Conservation (phyloP, 2,888 invertebrate genomes). For the Sphaeridia pumilis region DNA sequence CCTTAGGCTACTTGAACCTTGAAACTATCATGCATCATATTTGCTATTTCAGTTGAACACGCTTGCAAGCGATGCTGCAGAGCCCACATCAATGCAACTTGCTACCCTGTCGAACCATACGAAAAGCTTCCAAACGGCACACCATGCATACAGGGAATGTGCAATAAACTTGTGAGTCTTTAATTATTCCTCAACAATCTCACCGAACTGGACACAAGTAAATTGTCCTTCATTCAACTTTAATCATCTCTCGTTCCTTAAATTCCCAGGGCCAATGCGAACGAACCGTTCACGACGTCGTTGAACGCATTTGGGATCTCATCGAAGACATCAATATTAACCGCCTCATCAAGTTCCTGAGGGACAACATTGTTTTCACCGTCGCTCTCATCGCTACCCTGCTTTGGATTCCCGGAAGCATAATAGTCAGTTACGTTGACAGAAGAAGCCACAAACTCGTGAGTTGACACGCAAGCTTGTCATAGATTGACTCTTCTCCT, state of each 20-base stretch:
- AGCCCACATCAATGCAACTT: slow-evolving; percentile 79
- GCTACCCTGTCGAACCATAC: slow-evolving; percentile 75
- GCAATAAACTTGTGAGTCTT: slow-evolving; percentile 61
- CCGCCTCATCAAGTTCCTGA: slow-evolving; percentile 73
- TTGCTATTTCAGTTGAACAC: neutral
- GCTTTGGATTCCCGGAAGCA: slow-evolving; percentile 72
- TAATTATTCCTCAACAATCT: too few relatives aligned
- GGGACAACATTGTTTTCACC: slow-evolving; percentile 87
- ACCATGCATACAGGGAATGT: slow-evolving; percentile 92
- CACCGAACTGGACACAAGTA: too few relatives aligned
- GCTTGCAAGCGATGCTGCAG: slow-evolving; percentile 48
- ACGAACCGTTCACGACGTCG: slow-evolving; percentile 87
- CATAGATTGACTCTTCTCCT: too few relatives aligned
- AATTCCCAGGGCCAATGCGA: slow-evolving; percentile 71
- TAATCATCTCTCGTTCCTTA: too few relatives aligned
- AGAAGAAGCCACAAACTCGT: slow-evolving; percentile 32
- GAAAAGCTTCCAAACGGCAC: slow-evolving; percentile 87
- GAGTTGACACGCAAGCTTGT: neutral
- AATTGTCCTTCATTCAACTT: too few relatives aligned
- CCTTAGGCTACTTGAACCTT: slow-evolving; percentile 1
- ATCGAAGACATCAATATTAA: slow-evolving; percentile 93
- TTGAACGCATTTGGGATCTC: slow-evolving; percentile 93
- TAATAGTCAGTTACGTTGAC: slow-evolving; percentile 32
- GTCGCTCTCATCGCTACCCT: slow-evolving; percentile 81
- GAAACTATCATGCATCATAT: neutral